Evolutionary conservation across 2,113 vertebrate genomes (phyloP), one percentile per base, ranked within the genome.

Genomic region (Lipophrys pholis): DNA sequence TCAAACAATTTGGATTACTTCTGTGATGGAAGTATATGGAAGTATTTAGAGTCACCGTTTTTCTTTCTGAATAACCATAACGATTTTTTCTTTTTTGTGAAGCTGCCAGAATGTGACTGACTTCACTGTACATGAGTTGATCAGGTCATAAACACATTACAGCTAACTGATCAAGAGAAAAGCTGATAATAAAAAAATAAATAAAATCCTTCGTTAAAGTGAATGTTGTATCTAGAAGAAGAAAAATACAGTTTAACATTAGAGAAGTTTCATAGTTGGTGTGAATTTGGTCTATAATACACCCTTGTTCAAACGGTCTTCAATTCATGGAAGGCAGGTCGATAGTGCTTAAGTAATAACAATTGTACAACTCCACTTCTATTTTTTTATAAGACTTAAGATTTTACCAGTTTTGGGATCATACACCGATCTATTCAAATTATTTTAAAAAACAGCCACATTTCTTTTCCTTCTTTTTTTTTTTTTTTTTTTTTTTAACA

Each of bases 341-440:
- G 68, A 62, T 17, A 38, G 5, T 9, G 12, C 52, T 61, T 30
- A 2, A 30, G 21, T 30, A 4, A 30, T 30, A 30, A 30, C 21
- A 30, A 30, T 30, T 30, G 54, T 5, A 69, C 14, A 36, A 15
- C 9, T 55, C 10, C 16, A n/a, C 21, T 46, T 14, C 51, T 35
- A 36, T 45, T 45, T 35, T 69, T n/a, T 53, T 30, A 10, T 17
- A 50, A 30, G 54, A 43, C 17, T 30, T 45, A 12, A 57, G 52
- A 38, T 0, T 3, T 43, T 38, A 50, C 46, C 73, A 41, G 63
- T 67, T 40, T 7, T 15, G 6, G 43, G 43, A 45, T 50, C 73
- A 70, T 39, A 35, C 65, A 54, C 64, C n/a, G 14, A 64, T 73
- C 40, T 78, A 70, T 80, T 61, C 39, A 83, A 69, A 78, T 84